Conservation (phyloP, 2,888 invertebrate genomes). For the Cheilosia vernalis region DNA sequence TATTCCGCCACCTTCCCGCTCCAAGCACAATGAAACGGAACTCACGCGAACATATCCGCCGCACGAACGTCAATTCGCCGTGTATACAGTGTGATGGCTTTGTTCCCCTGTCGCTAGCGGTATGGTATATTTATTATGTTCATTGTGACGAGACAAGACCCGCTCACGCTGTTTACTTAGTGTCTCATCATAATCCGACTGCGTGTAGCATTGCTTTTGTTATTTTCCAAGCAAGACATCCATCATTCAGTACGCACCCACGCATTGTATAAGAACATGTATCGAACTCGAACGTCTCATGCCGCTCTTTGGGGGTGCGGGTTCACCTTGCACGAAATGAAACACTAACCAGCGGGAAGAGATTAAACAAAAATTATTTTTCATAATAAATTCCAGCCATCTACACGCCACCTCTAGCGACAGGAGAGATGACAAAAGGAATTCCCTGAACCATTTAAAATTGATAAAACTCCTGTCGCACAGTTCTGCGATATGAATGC, state of each 20-base stretch:
- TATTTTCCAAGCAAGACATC: conserved; percentile 7
- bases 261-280: neutral
- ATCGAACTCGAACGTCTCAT: neutral
- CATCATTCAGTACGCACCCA: conserved; percentile 22
- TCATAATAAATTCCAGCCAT: conserved; percentile 18
- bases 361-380: conserved; percentile 34
- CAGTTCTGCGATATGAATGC: conserved; percentile 36
- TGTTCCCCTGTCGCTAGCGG: neutral
- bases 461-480: conserved; percentile 62
- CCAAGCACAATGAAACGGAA: neutral
- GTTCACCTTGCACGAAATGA: neutral
- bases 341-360: neutral
- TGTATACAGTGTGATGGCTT: neutral
- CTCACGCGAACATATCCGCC: conserved; percentile 3
- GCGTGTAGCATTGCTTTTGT: neutral
- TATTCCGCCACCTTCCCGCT: neutral
- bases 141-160: neutral
- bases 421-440: conserved; percentile 15
- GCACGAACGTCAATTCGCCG: conserved; percentile 1
- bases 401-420: neutral
- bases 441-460: conserved; percentile 52
- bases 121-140: neutral
- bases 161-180: conserved; percentile 12
- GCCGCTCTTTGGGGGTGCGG: neutral
- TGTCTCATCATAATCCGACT: conserved; percentile 17